Percentiles rank a stretch among this genome's conserved stretches.
Evolutionary conservation across 2,888 invertebrate species (phyloP).

Genomic region (Desoria tigrina): DNA sequence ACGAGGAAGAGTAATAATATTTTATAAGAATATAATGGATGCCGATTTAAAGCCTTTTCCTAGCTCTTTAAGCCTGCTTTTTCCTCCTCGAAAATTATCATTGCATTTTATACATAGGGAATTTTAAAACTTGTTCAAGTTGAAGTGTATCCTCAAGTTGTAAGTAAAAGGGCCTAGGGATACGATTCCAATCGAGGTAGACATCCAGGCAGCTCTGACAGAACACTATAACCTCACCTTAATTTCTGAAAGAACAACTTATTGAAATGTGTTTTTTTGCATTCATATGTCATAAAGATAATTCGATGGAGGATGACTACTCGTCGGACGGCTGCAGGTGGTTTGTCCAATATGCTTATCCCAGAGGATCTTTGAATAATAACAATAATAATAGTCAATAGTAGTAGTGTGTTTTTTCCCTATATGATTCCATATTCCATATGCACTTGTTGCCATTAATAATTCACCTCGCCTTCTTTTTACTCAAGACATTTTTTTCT

Average conservation of each 20-base stretch:
- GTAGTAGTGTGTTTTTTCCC: too few relatives aligned
- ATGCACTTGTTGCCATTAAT: constrained; percentile 12
- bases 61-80: not conserved
- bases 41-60: not conserved
- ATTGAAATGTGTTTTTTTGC: constrained; percentile 11
- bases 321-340: not conserved
- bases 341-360: not conserved
- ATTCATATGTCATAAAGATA: not conserved
- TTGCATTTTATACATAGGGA: too few relatives aligned
- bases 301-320: constrained; percentile 2
- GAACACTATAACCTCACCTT: constrained; percentile 5
- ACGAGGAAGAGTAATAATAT: too few relatives aligned
- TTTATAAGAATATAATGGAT: not conserved
- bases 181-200: constrained; percentile 7
- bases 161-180: constrained; percentile 9
- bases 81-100: too few relatives aligned
- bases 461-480: constrained; percentile 20
- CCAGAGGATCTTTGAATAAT: not conserved
- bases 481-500: constrained; percentile 15
- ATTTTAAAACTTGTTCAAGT: too few relatives aligned
- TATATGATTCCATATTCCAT: not conserved
- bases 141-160: too few relatives aligned
- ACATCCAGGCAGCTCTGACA: constrained; percentile 9
- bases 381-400: too few relatives aligned
- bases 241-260: constrained; percentile 7